phyloP scores from a whole-genome alignment of 2,888 invertebrate genomes.

The Alloplasta piceator region DNA sequence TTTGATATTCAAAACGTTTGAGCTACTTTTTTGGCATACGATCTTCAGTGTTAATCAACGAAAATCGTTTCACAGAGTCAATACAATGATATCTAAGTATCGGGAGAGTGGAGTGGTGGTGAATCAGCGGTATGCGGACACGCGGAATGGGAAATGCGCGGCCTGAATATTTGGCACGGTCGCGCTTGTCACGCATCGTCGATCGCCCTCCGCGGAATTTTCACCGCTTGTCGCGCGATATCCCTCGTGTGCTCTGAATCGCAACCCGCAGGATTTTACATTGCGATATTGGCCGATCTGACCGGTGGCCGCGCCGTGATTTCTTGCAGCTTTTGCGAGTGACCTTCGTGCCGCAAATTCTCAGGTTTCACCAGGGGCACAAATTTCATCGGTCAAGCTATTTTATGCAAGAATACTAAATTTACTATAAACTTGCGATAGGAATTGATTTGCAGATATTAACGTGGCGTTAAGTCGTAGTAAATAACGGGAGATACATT shows the following conservation, averaged over 20 bases:
- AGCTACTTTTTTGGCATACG: too few species aligned
- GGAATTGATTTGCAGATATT: slow-evolving; percentile 48
- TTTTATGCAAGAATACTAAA: neutral
- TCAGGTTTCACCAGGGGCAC: slow-evolving; percentile 52
- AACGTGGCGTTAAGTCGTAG: slow-evolving; percentile 22
- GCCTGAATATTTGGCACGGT: slow-evolving; percentile 72
- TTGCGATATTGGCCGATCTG: slow-evolving; percentile 50
- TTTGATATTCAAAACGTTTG: too few species aligned
- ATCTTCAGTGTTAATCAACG: too few species aligned
- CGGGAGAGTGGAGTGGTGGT: too few species aligned
- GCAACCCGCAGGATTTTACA: slow-evolving; percentile 27
- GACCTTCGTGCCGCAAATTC: slow-evolving; percentile 58
- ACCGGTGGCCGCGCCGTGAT: slow-evolving; percentile 36
- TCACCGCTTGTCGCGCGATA: neutral
- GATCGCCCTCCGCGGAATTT: slow-evolving; percentile 64
- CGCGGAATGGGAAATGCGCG: slow-evolving; percentile 60
- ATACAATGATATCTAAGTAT: too few species aligned
- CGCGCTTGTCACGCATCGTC: slow-evolving; percentile 60
- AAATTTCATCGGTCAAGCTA: slow-evolving; percentile 40
- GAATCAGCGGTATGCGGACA: slow-evolving; percentile 66
- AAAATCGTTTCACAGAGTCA: too few species aligned
- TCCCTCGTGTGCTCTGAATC: too few species aligned
- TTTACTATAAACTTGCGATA: neutral
- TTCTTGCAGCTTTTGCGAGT: slow-evolving; percentile 10
- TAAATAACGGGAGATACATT: too few species aligned